phyloP scores from a whole-genome alignment of 1,140 invertebrate genomes.

The Drosophila carrolli region DNA sequence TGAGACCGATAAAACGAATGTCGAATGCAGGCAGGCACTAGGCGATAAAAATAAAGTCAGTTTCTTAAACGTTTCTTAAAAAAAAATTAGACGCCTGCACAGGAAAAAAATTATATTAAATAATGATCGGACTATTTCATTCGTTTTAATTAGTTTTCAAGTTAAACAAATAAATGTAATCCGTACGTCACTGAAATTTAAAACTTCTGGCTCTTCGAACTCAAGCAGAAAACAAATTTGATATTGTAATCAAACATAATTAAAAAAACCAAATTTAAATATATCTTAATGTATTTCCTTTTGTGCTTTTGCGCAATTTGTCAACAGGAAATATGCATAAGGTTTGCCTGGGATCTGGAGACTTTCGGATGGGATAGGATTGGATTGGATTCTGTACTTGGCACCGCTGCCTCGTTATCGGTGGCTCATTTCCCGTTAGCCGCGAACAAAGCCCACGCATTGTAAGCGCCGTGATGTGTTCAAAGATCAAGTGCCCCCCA shows the following conservation, averaged over 20 bases:
- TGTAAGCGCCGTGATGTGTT: slow-evolving; percentile 44
- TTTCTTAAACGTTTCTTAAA: slow-evolving; percentile 15
- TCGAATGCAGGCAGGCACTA: background rate
- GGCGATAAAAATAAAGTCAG: slow-evolving; percentile 21
- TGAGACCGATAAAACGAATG: slow-evolving; percentile 30
- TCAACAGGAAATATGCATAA: slow-evolving; percentile 71
- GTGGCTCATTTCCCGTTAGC: slow-evolving; percentile 59
- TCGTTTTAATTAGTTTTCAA: too few species aligned
- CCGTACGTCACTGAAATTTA: too few species aligned
- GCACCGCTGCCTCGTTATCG: slow-evolving; percentile 59
- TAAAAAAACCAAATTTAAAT: background rate
- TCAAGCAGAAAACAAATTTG: too few species aligned
- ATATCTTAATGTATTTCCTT: background rate
- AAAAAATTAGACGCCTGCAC: background rate
- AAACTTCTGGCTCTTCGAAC: too few species aligned
- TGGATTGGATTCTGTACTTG: slow-evolving; percentile 37
- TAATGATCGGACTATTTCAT: background rate
- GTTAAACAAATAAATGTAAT: background rate
- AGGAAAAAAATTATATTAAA: background rate
- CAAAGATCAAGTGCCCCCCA: slow-evolving; percentile 50
- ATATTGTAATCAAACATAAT: too few species aligned
- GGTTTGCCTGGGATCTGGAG: slow-evolving; percentile 41
- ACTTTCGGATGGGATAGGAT: slow-evolving; percentile 2
- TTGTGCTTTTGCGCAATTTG: slow-evolving; percentile 19
- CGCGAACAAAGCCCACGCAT: slow-evolving; percentile 64